Conservation (phyloP, 53 echinoderm and acorn worm species). For the Glandiceps talaboti region DNA sequence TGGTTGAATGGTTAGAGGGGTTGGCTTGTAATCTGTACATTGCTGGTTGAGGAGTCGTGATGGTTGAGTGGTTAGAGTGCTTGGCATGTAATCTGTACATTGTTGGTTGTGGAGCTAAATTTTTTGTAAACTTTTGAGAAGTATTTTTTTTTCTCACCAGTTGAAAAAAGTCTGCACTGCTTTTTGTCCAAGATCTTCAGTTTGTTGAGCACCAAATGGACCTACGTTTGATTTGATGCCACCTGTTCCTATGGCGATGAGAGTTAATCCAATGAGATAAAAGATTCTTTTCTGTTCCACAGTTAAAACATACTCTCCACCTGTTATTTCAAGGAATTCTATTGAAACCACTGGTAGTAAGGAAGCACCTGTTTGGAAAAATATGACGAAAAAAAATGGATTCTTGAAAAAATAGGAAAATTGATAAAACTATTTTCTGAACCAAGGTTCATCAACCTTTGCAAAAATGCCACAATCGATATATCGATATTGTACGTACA, state of each 20-base stretch:
- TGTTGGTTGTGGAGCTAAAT: too few relatives aligned
- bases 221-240: conserved; percentile 98
- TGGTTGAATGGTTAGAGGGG: too few relatives aligned
- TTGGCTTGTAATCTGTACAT: too few relatives aligned
- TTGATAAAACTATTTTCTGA: too few relatives aligned
- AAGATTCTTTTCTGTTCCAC: conserved; percentile 30
- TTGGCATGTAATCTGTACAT: too few relatives aligned
- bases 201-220: conserved; percentile 95
- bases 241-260: conserved; percentile 81
- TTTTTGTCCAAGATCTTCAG: conserved; percentile 61
- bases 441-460: too few relatives aligned
- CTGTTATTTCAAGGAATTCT: conserved; percentile 18
- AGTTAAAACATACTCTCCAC: conserved; percentile 13
- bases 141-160: conserved; percentile 55
- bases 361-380: conserved; percentile 28
- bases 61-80: too few relatives aligned
- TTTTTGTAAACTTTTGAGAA: too few relatives aligned
- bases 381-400: background rate
- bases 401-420: too few relatives aligned
- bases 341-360: conserved; percentile 69
- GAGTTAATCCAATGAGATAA: conserved; percentile 39
- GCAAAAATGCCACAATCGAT: too few relatives aligned
- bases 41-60: too few relatives aligned
- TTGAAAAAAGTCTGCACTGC: conserved; percentile 82
- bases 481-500: too few relatives aligned